Evolutionary conservation across 2,113 vertebrate species (phyloP).

Genomic region (Odontophorus gujanensis): DNA sequence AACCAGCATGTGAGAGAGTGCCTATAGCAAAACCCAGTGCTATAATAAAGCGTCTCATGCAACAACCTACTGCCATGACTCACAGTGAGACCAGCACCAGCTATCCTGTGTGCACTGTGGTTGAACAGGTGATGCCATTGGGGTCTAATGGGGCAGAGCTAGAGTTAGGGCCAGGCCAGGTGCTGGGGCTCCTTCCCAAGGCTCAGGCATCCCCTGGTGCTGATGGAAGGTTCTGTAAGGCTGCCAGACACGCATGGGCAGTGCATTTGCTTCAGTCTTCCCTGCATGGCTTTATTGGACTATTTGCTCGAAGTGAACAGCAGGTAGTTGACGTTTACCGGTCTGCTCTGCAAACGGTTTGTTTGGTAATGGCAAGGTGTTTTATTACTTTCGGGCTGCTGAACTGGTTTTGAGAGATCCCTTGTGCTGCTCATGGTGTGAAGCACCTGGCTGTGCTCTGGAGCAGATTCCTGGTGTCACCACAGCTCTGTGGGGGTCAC

Average conservation of each 20-base stretch:
- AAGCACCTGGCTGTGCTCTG: background rate
- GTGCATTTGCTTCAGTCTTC: background rate
- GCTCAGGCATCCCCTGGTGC: background rate
- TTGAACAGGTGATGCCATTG: background rate
- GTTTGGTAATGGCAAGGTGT: background rate
- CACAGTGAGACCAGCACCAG: background rate
- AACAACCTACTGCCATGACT: background rate
- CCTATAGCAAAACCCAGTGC: background rate
- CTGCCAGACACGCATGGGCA: background rate
- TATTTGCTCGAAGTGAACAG: background rate
- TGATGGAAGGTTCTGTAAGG: background rate
- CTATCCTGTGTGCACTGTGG: background rate
- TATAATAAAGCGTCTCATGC: background rate
- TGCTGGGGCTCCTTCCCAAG: background rate
- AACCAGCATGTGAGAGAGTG: background rate
- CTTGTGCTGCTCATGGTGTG: background rate
- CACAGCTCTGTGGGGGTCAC: too few species aligned
- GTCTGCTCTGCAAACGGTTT: background rate
- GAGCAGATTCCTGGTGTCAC: background rate
- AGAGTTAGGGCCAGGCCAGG: background rate
- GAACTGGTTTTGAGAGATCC: background rate
- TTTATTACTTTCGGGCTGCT: background rate
- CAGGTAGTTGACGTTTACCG: background rate
- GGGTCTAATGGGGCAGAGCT: background rate
- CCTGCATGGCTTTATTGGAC: background rate